phyloP scores from a whole-genome alignment of 2,888 invertebrate species.

The Timandra comae region DNA sequence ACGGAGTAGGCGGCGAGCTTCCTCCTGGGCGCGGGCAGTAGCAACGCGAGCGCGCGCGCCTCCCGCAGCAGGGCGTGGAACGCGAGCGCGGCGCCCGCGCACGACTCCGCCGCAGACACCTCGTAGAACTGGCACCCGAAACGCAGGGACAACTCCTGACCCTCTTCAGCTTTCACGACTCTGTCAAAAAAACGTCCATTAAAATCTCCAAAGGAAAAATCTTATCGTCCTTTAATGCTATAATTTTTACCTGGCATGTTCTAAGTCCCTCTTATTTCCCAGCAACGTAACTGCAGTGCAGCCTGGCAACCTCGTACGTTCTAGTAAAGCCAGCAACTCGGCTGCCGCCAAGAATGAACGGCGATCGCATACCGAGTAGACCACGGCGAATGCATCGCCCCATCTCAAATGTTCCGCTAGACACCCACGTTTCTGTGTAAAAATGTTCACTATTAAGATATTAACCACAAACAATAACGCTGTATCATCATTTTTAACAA shows the following conservation, averaged over 20 bases:
- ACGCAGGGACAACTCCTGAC: constrained; percentile 85
- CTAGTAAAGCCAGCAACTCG: constrained; percentile 82
- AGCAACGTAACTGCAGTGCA: constrained; percentile 86
- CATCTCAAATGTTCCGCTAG: constrained; percentile 86
- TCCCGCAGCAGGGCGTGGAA: constrained; percentile 86
- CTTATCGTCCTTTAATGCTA: too few species aligned
- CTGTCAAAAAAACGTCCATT: constrained; percentile 64
- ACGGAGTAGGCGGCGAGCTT: constrained; percentile 87
- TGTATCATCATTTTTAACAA: too few species aligned
- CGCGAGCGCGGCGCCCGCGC: constrained; percentile 87
- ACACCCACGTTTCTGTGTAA: constrained; percentile 81
- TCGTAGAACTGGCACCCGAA: constrained; percentile 91
- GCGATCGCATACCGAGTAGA: constrained; percentile 87
- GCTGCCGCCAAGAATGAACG: constrained; percentile 85
- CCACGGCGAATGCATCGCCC: constrained; percentile 89
- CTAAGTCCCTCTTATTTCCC: constrained; percentile 88
- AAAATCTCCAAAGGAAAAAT: too few species aligned
- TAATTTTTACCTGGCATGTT: constrained; percentile 82
- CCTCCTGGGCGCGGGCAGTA: constrained; percentile 81
- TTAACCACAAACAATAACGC: too few species aligned
- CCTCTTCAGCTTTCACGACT: constrained; percentile 86
- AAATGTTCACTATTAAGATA: too few species aligned
- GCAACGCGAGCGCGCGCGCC: constrained; percentile 84
- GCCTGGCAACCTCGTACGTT: constrained; percentile 83
- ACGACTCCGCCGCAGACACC: constrained; percentile 89